phyloP scores from a whole-genome alignment of 2,888 invertebrate genomes.

The Helicoverpa assulta region DNA sequence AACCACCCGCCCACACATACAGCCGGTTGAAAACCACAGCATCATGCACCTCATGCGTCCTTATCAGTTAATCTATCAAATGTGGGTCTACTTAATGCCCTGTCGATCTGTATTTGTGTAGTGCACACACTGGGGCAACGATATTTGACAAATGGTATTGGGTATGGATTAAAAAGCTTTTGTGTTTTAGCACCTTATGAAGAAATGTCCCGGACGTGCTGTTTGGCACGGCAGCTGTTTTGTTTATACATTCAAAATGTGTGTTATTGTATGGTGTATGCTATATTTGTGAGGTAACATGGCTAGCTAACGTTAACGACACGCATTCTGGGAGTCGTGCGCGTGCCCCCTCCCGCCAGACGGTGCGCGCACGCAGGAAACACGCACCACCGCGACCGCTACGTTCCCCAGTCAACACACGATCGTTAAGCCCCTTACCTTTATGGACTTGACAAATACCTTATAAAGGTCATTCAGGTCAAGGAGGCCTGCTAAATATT shows the following conservation, averaged over 20 bases:
- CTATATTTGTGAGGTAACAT: slow-evolving; percentile 72
- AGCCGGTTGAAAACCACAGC: slow-evolving; percentile 76
- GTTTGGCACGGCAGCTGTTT: slow-evolving; percentile 47
- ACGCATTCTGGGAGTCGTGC: slow-evolving; percentile 80
- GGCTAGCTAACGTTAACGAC: slow-evolving; percentile 71
- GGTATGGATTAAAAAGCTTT: slow-evolving; percentile 30
- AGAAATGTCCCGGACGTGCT: slow-evolving; percentile 51
- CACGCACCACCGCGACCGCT: slow-evolving; percentile 77
- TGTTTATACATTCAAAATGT: slow-evolving; percentile 52
- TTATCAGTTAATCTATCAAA: slow-evolving; percentile 57
- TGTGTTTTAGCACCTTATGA: slow-evolving; percentile 25
- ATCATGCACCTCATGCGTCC: slow-evolving; percentile 66
- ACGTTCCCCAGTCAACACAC: slow-evolving; percentile 60
- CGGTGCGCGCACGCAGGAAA: slow-evolving; percentile 79
- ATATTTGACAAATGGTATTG: slow-evolving; percentile 18
- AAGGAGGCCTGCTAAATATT: slow-evolving; percentile 66
- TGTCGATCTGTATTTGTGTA: slow-evolving; percentile 36
- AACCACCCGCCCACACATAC: slow-evolving; percentile 73
- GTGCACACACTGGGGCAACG: neutral
- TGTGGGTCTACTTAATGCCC: slow-evolving; percentile 45
- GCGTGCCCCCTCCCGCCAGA: slow-evolving; percentile 70
- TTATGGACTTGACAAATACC: slow-evolving; percentile 76
- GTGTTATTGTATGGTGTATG: slow-evolving; percentile 61
- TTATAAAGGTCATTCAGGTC: slow-evolving; percentile 75
- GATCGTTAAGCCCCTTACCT: slow-evolving; percentile 66